Conservation (phyloP, 2,888 invertebrate species). For the Thelaira solivaga region DNA sequence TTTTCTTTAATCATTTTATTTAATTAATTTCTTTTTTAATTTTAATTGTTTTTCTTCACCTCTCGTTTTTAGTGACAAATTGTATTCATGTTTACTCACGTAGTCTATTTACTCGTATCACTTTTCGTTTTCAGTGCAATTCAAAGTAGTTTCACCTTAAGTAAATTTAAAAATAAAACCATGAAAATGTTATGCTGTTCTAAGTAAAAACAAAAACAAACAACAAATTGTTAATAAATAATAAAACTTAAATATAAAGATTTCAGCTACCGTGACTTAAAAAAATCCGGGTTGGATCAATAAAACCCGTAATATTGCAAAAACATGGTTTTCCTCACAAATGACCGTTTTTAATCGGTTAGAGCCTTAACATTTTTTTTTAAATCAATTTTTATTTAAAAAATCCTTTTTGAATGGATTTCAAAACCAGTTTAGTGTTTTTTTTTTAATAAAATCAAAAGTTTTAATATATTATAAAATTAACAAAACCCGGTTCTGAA, state of each 20-base stretch:
- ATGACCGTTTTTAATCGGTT: no score
- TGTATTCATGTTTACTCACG: constrained; percentile 40
- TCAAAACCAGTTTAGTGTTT: no score
- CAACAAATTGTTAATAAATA: neutral
- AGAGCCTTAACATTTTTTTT: no score
- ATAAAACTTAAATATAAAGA: constrained; percentile 46
- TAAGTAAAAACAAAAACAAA: constrained; percentile 43
- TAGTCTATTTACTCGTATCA: constrained; percentile 37
- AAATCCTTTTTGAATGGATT: no score
- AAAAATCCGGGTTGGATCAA: no score
- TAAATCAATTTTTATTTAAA: no score
- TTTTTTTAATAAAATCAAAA: no score
- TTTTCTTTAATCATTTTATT: constrained; percentile 10
- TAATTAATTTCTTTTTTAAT: constrained; percentile 5
- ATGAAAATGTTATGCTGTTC: constrained; percentile 61
- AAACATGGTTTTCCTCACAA: no score
- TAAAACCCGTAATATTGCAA: no score
- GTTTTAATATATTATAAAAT: no score
- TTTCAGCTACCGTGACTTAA: neutral
- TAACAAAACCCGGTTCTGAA: no score
- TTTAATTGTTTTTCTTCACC: constrained; percentile 32
- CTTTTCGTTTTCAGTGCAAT: neutral
- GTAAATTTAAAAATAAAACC: neutral
- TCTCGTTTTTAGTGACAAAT: constrained; percentile 3
- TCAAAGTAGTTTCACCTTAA: constrained; percentile 27